Percentiles rank a stretch among this genome's conserved stretches.
phyloP scores from a whole-genome alignment of 2,888 invertebrate species.

The Hirtodrosophila cameraria region DNA sequence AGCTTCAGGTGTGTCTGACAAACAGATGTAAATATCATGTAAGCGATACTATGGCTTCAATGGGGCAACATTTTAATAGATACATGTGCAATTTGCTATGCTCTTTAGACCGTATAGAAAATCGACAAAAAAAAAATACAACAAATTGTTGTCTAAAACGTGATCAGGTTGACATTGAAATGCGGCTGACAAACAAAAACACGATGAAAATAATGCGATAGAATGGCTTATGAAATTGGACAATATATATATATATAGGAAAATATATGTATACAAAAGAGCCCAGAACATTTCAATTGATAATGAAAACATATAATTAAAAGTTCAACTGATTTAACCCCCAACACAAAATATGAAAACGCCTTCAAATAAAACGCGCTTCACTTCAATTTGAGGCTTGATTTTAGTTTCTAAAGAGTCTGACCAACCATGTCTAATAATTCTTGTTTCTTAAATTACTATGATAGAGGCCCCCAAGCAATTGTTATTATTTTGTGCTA shows the following conservation, averaged over 20 bases:
- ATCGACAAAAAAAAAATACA: conserved; percentile 47
- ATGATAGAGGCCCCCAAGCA: not conserved
- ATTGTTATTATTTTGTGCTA: conserved; percentile 4
- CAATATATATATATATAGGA: not conserved
- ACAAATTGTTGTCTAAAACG: conserved; percentile 73
- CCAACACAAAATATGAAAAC: conserved; percentile 48
- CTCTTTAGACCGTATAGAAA: conserved; percentile 68
- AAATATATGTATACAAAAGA: conserved; percentile 7
- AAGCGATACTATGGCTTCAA: conserved; percentile 30
- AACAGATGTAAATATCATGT: conserved; percentile 61
- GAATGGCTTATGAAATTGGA: conserved; percentile 38
- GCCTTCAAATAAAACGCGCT: conserved; percentile 48
- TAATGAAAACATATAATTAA: conserved; percentile 71
- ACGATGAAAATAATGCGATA: conserved; percentile 32
- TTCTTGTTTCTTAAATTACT: conserved; percentile 6
- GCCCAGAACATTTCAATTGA: conserved; percentile 69
- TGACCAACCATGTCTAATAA: conserved; percentile 3
- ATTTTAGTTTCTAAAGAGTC: conserved; percentile 13
- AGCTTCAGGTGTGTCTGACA: conserved; percentile 57
- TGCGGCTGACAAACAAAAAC: conserved; percentile 32
- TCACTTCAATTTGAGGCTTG: conserved; percentile 18
- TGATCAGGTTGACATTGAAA: conserved; percentile 75
- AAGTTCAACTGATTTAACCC: conserved; percentile 72
- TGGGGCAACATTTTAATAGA: not conserved
- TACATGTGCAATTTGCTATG: conserved; percentile 57